phyloP scores from a whole-genome alignment of 2,888 invertebrate species.

The Hipparchia sbordonii region DNA sequence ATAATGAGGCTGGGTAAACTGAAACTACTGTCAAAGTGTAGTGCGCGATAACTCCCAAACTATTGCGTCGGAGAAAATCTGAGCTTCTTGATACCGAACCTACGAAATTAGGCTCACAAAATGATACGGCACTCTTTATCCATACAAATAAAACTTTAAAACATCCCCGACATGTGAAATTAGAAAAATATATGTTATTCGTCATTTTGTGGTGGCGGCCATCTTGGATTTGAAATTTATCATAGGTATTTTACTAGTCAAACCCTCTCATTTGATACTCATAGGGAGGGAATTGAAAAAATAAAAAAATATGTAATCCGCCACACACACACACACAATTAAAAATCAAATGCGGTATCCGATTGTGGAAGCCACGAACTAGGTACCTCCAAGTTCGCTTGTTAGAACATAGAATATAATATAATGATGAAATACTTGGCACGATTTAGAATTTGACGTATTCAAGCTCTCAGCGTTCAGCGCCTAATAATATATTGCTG shows the following conservation, averaged over 20 bases:
- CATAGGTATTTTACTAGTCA: no score
- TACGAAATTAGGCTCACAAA: background rate
- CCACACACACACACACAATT: background rate
- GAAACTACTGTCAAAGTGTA: constrained; percentile 31
- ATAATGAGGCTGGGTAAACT: constrained; percentile 25
- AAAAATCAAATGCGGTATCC: constrained; percentile 4
- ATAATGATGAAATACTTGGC: constrained; percentile 27
- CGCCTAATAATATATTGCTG: constrained; percentile 17
- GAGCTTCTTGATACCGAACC: constrained; percentile 5
- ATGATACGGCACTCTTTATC: background rate
- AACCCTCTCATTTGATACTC: no score
- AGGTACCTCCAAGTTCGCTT: constrained; percentile 11
- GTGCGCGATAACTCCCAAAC: constrained; percentile 30
- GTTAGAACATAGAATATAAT: constrained; percentile 14
- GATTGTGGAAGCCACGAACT: background rate
- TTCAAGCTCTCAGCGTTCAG: background rate
- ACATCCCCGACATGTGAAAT: no score
- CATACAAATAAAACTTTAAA: no score
- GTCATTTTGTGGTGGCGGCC: no score
- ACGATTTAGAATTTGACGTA: constrained; percentile 5
- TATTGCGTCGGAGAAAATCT: constrained; percentile 25
- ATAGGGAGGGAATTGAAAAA: no score
- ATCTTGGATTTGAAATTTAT: no score
- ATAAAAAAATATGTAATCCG: no score
- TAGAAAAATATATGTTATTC: no score